Conservation (phyloP, 2,888 invertebrate species). For the Stictocephala bisonia region DNA sequence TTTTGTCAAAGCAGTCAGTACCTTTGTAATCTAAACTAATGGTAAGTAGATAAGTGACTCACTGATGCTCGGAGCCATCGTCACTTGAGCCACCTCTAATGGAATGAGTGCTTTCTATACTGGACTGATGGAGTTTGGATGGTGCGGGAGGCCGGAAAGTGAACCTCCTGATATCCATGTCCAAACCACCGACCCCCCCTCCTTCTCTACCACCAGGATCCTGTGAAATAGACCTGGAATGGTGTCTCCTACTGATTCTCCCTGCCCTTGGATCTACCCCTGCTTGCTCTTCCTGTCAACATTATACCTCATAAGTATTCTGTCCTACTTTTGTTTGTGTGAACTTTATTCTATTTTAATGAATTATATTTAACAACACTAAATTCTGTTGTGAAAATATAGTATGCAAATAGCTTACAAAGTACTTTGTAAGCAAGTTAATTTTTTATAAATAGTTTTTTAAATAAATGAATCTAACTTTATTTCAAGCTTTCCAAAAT, state of each 20-base stretch:
- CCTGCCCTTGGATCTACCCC: slow-evolving; percentile 70
- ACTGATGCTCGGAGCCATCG: slow-evolving; percentile 48
- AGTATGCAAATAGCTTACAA: too few species aligned
- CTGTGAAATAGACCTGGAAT: slow-evolving; percentile 64
- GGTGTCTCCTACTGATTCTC: slow-evolving; percentile 57
- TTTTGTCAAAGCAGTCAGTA: neutral
- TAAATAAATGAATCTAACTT: too few species aligned
- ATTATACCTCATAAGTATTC: too few species aligned
- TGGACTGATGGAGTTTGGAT: slow-evolving; percentile 26
- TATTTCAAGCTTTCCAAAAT: too few species aligned
- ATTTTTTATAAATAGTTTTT: too few species aligned
- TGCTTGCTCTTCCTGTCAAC: slow-evolving; percentile 73
- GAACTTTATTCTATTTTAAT: too few species aligned
- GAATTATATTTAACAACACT: too few species aligned
- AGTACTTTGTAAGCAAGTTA: too few species aligned
- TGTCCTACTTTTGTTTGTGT: too few species aligned
- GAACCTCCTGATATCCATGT: slow-evolving; percentile 66
- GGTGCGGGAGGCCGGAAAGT: slow-evolving; percentile 62
- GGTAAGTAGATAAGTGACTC: neutral
- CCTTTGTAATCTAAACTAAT: neutral
- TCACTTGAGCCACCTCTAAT: slow-evolving; percentile 43
- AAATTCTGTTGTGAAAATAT: too few species aligned
- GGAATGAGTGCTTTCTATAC: slow-evolving; percentile 38
- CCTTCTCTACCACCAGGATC: slow-evolving; percentile 64
- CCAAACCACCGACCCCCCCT: slow-evolving; percentile 57